These are phyloP conservation scores for Tachyglossus aculeatus DNA, from an alignment of 2,797 vertebrate species.

Conservation along the genomic window DNA sequence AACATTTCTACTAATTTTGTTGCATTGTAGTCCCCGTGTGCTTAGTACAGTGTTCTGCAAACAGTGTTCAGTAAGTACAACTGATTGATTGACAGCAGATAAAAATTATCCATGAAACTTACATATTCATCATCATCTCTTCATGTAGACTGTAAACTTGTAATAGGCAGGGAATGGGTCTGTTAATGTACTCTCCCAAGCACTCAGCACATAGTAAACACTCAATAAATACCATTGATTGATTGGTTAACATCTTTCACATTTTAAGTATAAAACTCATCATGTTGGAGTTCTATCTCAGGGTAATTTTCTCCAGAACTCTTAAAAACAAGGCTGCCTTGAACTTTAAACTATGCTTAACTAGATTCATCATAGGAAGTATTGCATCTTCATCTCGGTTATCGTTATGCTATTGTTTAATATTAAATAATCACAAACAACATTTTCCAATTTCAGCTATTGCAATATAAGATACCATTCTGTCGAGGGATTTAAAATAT, in stretches of 20 bases:
- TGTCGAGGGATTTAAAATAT: not conserved
- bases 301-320: not conserved
- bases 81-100: too few relatives aligned
- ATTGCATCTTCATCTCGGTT: not conserved
- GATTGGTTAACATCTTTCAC: not conserved
- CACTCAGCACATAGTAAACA: not conserved
- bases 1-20: too few relatives aligned
- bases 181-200: too few relatives aligned
- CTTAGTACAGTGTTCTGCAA: too few relatives aligned
- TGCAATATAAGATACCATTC: too few relatives aligned
- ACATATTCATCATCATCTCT: too few relatives aligned
- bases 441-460: not conserved
- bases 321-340: not conserved
- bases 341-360: not conserved
- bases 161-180: too few relatives aligned
- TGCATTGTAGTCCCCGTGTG: too few relatives aligned
- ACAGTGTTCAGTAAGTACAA: too few relatives aligned
- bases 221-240: not conserved
- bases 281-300: not conserved
- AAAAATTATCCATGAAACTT: too few relatives aligned
- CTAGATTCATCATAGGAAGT: not conserved
- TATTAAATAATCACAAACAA: slow-evolving; percentile 2
- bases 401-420: not conserved
- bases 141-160: too few relatives aligned
- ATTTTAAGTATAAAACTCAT: not conserved